These are phyloP conservation scores for Monochamus saltuarius DNA, from an alignment of 1,140 invertebrate species.

Conservation along the genomic window DNA sequence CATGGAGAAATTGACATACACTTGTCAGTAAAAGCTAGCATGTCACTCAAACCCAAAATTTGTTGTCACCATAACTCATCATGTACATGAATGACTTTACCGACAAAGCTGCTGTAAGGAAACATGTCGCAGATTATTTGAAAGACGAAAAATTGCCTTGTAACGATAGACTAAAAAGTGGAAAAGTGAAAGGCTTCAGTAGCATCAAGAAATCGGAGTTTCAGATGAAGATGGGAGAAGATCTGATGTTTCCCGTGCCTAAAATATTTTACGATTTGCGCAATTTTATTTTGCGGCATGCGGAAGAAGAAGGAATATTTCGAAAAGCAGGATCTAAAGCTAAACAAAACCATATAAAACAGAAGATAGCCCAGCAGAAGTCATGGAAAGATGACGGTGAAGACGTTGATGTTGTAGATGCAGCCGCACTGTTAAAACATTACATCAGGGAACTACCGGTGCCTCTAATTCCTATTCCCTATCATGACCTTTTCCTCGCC, in stretches of 20 bases:
- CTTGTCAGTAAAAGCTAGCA: no score
- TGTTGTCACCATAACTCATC: no score
- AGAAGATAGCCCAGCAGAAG: neutral
- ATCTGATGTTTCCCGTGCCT: neutral
- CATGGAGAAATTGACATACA: no score
- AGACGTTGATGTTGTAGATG: constrained; percentile 4
- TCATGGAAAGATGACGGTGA: neutral
- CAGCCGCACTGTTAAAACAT: neutral
- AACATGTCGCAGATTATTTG: no score
- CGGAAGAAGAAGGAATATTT: constrained; percentile 5
- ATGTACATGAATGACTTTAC: no score
- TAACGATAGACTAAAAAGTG: no score
- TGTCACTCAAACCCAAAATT: no score
- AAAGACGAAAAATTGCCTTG: no score
- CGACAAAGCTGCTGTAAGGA: no score
- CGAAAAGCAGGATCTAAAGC: neutral
- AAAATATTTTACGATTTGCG: constrained; percentile 7
- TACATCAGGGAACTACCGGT: neutral
- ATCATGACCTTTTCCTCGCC: constrained; percentile 1
- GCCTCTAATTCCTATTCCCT: constrained; percentile 6
- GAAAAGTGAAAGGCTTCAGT: no score
- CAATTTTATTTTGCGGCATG: neutral
- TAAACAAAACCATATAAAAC: constrained; percentile 5
- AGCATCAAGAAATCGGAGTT: no score
- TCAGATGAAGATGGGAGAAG: constrained; percentile 2